Base-by-base conservation (phyloP, 2,113 vertebrate genomes). In the Merops nubicus region DNA sequence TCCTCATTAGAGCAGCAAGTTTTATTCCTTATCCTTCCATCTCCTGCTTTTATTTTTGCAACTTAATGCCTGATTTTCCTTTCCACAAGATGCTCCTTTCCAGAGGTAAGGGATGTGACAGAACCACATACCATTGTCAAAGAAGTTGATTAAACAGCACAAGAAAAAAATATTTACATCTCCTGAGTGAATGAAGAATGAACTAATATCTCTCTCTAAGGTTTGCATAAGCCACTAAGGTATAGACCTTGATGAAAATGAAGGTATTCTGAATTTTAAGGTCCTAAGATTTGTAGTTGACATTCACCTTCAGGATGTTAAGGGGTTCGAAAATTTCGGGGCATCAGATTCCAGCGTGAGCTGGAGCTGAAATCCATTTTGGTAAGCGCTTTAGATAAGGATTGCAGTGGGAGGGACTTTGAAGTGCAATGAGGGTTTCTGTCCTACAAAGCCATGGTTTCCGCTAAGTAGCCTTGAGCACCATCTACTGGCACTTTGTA, bases 331-430 rank as follows among this genome's bases (percentile, higher is more conserved):
- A 67, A 36, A 45, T 26, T 47, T 36, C 0, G 0, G 13, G 23
- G 3, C 45, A 45, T 48, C 19, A 29, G 6, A 22, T 29, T 38
- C 21, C 69, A 50, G 8, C 23, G 7, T 8, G n/a, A n/a, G n/a
- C 8, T 33, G 47, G 47, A 64, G 29, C 14, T 2, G 4, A 4
- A 63, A 76, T 15, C 0, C 1, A 7, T 1, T 26, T 45, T 5
- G 15, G 9, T 7, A 7, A 23, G 23, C 45, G 31, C 26, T 8
- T 45, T 31, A 19, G 25, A 3, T 2, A 38, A 56, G 9, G 6
- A 15, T 20, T 45, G 56, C 42, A 23, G 14, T 1, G 0, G 12
- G 8, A 60, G 38, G 21, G 12, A 13, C 34, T 47, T 47, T 2
- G 38, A 65, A 72, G 23, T 2, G 1, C 2, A 8, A 2, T 7